A percentile compares a stretch with the other conserved stretches of the same genome.
Evolutionary conservation across 1,140 invertebrate species (phyloP).

Genomic region (Capitella teleta): DNA sequence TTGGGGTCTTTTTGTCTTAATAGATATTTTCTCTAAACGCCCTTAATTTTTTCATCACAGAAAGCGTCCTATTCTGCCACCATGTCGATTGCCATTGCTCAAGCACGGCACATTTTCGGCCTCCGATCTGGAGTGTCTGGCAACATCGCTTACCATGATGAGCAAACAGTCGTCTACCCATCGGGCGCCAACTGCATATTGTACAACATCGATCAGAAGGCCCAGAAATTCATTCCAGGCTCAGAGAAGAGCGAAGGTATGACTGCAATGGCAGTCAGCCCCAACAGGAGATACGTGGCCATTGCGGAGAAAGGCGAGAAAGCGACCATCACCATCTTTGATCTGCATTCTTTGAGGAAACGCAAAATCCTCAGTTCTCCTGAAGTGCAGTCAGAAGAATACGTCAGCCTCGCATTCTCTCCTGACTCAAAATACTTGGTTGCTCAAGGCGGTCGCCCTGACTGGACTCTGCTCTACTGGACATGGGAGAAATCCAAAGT

Average conservation of each 20-base stretch:
- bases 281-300: constrained; percentile 41
- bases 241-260: constrained; percentile 38
- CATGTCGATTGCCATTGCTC: constrained; percentile 27
- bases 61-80: no score
- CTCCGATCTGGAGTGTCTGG: constrained; percentile 29
- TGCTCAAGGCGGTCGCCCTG: constrained; percentile 63
- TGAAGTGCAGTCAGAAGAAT: constrained; percentile 45
- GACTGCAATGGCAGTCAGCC: constrained; percentile 40
- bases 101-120: constrained; percentile 39
- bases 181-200: constrained; percentile 43
- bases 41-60: no score
- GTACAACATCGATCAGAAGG: constrained; percentile 43
- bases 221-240: constrained; percentile 42
- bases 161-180: constrained; percentile 26
- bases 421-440: constrained; percentile 66
- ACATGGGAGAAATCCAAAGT: constrained; percentile 74
- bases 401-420: constrained; percentile 62
- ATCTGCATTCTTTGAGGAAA: constrained; percentile 41
- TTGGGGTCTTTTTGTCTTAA: no score
- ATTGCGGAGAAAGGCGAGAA: constrained; percentile 42
- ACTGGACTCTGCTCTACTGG: constrained; percentile 68
- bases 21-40: no score
- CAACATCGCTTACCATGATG: constrained; percentile 23
- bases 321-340: constrained; percentile 43
- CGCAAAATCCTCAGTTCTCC: constrained; percentile 38